phyloP scores from a whole-genome alignment of 2,797 vertebrate species.

The Pangasius krempfi region DNA sequence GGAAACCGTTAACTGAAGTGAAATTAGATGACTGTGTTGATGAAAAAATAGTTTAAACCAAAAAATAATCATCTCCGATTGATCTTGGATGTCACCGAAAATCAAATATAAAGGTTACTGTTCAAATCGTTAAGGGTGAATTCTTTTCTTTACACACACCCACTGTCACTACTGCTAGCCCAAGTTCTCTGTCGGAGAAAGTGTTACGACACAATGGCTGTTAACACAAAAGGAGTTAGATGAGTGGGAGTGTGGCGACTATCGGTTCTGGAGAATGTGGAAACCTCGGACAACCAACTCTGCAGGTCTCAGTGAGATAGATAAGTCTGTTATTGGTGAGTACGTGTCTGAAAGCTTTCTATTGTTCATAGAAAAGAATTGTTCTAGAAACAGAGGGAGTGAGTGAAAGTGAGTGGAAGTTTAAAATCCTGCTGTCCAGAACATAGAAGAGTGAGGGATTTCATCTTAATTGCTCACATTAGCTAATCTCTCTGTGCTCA shows the following conservation, averaged over 20 bases:
- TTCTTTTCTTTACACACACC: neutral
- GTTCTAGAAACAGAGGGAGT: neutral
- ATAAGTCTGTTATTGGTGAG: neutral
- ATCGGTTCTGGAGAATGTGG: neutral
- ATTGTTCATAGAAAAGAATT: no score
- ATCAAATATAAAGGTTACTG: neutral
- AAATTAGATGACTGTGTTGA: neutral
- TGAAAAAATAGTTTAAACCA: neutral
- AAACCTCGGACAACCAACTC: neutral
- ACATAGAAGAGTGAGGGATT: neutral
- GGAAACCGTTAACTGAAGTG: neutral
- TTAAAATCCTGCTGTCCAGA: neutral
- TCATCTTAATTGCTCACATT: neutral
- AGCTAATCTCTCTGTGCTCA: neutral
- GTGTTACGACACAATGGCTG: neutral
- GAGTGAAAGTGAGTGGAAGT: neutral
- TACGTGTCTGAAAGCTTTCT: neutral
- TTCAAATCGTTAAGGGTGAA: neutral
- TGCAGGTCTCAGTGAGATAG: neutral
- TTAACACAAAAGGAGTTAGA: neutral
- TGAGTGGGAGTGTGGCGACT: neutral
- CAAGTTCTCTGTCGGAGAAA: neutral
- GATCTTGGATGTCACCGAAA: neutral
- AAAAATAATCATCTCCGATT: neutral
- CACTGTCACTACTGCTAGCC: neutral